A percentile compares a stretch with the other conserved stretches of the same genome.
Evolutionary conservation across 1,140 invertebrate genomes (phyloP).

Genomic region (Lepidostoma basale): DNA sequence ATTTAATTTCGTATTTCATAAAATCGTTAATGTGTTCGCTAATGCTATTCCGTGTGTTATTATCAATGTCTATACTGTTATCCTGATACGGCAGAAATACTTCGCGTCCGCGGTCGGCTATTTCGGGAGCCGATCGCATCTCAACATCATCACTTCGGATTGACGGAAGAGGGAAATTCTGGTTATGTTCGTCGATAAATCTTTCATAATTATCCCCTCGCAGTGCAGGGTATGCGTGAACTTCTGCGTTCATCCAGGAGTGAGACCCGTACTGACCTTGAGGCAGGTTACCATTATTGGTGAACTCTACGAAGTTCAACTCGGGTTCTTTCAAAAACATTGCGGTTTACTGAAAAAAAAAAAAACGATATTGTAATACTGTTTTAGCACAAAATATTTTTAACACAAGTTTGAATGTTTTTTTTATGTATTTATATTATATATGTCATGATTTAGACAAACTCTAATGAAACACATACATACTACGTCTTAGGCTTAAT

Average conservation of each 20-base stretch:
- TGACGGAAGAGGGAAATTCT: neutral
- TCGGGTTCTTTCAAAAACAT: constrained; percentile 42
- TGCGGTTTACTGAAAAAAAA: constrained; percentile 32
- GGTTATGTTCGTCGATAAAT: neutral
- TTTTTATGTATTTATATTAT: neutral
- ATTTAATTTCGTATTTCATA: constrained; percentile 8
- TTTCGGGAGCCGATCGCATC: neutral
- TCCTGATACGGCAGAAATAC: neutral
- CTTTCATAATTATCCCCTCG: constrained; percentile 7
- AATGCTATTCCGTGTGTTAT: neutral
- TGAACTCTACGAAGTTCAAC: constrained; percentile 23
- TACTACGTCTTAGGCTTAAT: too few species aligned
- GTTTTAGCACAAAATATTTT: neutral
- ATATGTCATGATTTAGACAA: too few species aligned
- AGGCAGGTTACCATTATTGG: constrained; percentile 39
- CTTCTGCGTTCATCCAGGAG: constrained; percentile 9
- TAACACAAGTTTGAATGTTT: neutral
- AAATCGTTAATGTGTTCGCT: constrained; percentile 4
- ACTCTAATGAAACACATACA: too few species aligned
- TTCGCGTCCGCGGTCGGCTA: neutral
- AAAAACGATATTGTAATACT: neutral
- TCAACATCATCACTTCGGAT: constrained; percentile 1
- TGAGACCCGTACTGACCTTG: constrained; percentile 1
- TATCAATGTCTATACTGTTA: neutral
- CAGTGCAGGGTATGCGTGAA: neutral